Evolutionary conservation across 2,888 invertebrate genomes (phyloP), one percentile per base, ranked within the genome.

Genomic region (Caprella mutica): DNA sequence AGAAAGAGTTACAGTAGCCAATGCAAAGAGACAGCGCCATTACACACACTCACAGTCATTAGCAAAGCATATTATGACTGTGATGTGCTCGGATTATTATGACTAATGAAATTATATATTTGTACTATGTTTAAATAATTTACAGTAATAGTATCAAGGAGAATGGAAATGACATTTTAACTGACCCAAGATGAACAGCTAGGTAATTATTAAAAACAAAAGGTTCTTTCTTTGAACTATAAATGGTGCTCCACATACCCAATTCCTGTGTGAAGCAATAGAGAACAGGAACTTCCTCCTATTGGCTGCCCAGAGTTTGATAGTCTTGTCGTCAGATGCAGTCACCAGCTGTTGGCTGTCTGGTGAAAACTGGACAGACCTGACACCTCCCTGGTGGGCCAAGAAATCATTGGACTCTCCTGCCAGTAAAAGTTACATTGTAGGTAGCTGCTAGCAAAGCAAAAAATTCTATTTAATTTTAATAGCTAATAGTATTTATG

Each of bases 241-340:
- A n/a, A n/a, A n/a, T n/a, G n/a, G n/a, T n/a, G n/a, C n/a, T n/a
- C n/a, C n/a, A 42, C 81, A 76, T 1, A 90, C 83, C 88, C 89
- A 89, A 71, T 86, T 86, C 3, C 80, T 86, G 68, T 90, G 89
- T 0, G 82, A 82, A 6, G 78, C 76, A 69, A 83, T 84, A 1
- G 87, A 86, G 6, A 78, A 73, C 30, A 87, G 72, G 68, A 89
- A 89, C 69, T 80, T 81, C 62, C 78, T 77, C 48, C 78, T 78
- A 14, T 79, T 76, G 24, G 83, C 81, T 57, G 81, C 79, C 86
- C 69, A 69, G 33, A 87, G 68, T 72, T 90, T 90, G 0, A 87
- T 74, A 53, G 80, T 80, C 76, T 90, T 90, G 69, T 90, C 89
- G 74, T 89, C 85, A 0, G 86, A 85, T 12, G 84, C 82, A 38